Percentiles rank a stretch among this genome's conserved stretches.
phyloP scores from a whole-genome alignment of 2,888 invertebrate genomes.

The Busseola fusca region DNA sequence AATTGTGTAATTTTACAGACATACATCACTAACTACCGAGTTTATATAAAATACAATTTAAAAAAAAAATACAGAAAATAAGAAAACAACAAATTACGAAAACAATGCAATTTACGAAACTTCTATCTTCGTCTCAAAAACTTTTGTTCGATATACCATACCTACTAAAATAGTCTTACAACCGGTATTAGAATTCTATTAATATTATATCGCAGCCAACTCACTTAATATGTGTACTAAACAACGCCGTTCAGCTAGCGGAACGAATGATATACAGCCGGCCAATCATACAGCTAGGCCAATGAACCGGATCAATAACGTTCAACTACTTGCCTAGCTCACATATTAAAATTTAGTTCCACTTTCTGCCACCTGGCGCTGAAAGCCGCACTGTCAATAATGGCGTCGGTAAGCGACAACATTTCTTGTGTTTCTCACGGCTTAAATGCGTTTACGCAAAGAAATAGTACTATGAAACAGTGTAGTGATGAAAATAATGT shows the following conservation, averaged over 20 bases:
- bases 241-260: neutral
- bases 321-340: neutral
- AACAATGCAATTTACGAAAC: neutral
- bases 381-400: neutral
- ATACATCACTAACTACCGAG: too few species aligned
- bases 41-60: too few species aligned
- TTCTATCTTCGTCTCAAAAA: neutral
- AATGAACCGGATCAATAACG: neutral
- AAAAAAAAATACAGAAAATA: too few species aligned
- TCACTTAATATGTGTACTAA: neutral
- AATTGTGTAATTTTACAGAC: too few species aligned
- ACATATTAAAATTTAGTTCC: neutral
- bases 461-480: neutral
- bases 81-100: neutral
- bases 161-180: neutral
- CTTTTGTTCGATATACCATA: neutral
- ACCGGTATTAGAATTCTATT: neutral
- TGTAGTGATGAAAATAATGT: slow-evolving; percentile 9
- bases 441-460: neutral
- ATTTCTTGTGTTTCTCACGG: neutral
- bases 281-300: slow-evolving; percentile 7
- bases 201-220: neutral
- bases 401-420: slow-evolving; percentile 1
- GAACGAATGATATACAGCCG: neutral
- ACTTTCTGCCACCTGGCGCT: slow-evolving; percentile 10